Evolutionary conservation across 2,888 invertebrate genomes (phyloP).

Genomic region (Pharmacophagus antenor): DNA sequence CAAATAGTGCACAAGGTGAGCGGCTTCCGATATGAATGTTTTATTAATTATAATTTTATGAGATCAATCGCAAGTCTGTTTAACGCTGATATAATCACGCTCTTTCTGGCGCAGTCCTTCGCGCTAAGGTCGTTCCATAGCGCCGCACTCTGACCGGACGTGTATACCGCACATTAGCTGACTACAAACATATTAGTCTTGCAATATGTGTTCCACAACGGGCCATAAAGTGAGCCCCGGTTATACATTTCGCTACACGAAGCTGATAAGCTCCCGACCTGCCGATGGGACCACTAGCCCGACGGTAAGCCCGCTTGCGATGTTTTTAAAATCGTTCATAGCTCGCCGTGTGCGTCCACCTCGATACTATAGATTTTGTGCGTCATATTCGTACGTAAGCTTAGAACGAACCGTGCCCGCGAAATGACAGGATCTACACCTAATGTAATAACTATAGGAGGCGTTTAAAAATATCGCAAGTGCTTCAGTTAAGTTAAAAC

Average conservation of each 20-base stretch:
- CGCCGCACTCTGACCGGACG: too few relatives aligned
- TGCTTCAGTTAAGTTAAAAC: constrained; percentile 31
- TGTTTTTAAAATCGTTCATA: constrained; percentile 42
- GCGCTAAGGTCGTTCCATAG: too few relatives aligned
- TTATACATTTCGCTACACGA: constrained; percentile 60
- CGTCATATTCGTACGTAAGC: constrained; percentile 28
- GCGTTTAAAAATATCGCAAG: constrained; percentile 31
- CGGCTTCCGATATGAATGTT: neutral
- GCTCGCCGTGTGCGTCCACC: constrained; percentile 24
- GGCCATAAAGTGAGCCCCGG: constrained; percentile 68
- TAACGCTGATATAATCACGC: neutral
- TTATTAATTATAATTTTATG: constrained; percentile 8
- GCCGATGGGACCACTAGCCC: constrained; percentile 35
- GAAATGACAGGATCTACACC: constrained; percentile 24
- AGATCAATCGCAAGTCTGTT: constrained; percentile 15
- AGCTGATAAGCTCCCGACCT: constrained; percentile 52
- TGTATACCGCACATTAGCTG: too few relatives aligned
- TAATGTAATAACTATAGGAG: constrained; percentile 21
- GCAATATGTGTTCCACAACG: constrained; percentile 60
- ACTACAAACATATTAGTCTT: too few relatives aligned
- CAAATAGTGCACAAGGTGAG: neutral
- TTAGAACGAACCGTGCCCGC: constrained; percentile 24
- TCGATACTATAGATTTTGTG: constrained; percentile 21
- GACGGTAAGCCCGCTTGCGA: constrained; percentile 50
- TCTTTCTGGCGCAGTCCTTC: constrained; percentile 14